A percentile compares a stretch with the other conserved stretches of the same genome.
These are phyloP conservation scores for Coelopa pilipes DNA, from an alignment of 2,888 invertebrate species.

Conservation along the genomic window DNA sequence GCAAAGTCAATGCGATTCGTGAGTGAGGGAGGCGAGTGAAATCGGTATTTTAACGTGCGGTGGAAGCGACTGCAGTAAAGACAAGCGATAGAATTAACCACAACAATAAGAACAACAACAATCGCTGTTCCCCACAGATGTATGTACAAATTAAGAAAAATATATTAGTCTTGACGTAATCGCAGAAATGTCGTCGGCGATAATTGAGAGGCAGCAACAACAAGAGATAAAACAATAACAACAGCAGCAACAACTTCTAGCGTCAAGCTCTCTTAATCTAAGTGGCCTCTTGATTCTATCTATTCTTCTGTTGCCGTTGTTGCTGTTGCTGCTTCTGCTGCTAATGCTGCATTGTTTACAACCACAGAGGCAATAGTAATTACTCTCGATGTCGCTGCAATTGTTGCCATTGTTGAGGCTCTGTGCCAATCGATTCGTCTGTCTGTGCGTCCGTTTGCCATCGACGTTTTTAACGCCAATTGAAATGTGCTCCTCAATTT, in stretches of 20 bases:
- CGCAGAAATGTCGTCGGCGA: conserved; percentile 20
- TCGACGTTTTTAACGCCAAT: conserved; percentile 9
- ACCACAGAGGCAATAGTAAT: conserved; percentile 13
- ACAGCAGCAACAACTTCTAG: not conserved
- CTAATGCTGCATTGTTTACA: not conserved
- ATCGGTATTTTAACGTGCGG: not conserved
- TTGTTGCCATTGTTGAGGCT: not conserved
- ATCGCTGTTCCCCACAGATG: not conserved
- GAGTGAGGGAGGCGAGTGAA: not conserved
- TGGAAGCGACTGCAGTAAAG: not conserved
- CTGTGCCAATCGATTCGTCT: not conserved
- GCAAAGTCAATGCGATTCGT: conserved; percentile 4
- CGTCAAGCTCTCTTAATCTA: not conserved
- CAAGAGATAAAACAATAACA: conserved; percentile 18
- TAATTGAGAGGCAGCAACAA: conserved; percentile 17
- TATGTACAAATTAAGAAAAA: conserved; percentile 7
- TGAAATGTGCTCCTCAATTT: conserved; percentile 21
- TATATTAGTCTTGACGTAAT: conserved; percentile 20
- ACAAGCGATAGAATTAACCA: not conserved
- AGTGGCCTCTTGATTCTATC: not conserved
- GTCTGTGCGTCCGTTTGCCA: not conserved
- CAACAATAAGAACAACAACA: not conserved
- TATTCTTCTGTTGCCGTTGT: conserved; percentile 8
- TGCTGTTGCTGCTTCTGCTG: conserved; percentile 30
- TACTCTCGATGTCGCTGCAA: not conserved